Evolutionary conservation across 1,140 invertebrate species (phyloP), one percentile per base, ranked within the genome.

Genomic region (Ceratina japonica): DNA sequence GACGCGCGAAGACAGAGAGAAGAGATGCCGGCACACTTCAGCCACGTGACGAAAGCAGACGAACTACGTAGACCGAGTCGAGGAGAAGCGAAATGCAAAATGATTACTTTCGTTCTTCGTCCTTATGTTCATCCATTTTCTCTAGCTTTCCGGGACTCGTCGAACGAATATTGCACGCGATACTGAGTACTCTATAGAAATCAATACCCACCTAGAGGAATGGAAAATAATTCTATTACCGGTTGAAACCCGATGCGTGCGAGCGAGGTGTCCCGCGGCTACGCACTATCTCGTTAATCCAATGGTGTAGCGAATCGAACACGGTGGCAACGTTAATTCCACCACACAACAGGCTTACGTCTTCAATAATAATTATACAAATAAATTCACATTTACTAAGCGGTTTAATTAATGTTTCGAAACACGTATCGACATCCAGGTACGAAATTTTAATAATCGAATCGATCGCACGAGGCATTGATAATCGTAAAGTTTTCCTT

Each of bases 201-300:
- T 90, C 89, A 88, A 90, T 89, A 87, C 82, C 70, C 65, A 69
- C 24, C 15, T 65, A 51, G 24, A 56, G 68, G 85, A 84, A 80
- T 2, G 74, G 81, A 83, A 80, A 86, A 79, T 91, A 91, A 92
- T 92, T 90, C 85, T 81, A 91, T 91, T 92, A 91, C 90, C 83
- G 86, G 90, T 91, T 91, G 89, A 90, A 92, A 91, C 86, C 87
- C 51, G 81, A 91, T 83, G 85, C 89, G 73, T 84, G 81, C 79
- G 59, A 51, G 51, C 65, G 5, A 66, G 65, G 24, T 82, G 51
- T 70, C 52, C 58, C 24, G 52, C 61, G 49, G 27, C 44, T 52
- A 59, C 49, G 61, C 37, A 73, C 16, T 73, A 2, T 54, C 64
- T 51, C 2, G 15, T 4, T 58, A 58, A 44, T 64, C 44, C 66